phyloP scores from a whole-genome alignment of 92 coral and sea anemone genomes.

The Nematostella vectensis region DNA sequence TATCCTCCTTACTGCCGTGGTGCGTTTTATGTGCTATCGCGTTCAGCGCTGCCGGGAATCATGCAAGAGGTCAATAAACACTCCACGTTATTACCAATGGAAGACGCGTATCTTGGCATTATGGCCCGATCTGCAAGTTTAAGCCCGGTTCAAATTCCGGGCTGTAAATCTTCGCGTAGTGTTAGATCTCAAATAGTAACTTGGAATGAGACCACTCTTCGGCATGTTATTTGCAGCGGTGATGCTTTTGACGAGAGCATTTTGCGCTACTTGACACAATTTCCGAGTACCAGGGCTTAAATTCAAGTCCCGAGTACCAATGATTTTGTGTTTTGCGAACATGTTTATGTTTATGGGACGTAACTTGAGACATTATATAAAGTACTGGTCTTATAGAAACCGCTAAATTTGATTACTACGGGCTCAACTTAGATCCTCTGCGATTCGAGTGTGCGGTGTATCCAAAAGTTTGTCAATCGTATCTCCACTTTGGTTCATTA shows the following conservation, averaged over 20 bases:
- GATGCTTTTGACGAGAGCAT: not conserved
- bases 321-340: too few species aligned
- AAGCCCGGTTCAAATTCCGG: not conserved
- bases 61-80: not conserved
- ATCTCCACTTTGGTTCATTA: too few species aligned
- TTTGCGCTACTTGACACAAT: too few species aligned
- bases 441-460: too few species aligned
- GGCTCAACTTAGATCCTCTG: too few species aligned
- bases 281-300: too few species aligned
- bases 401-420: too few species aligned
- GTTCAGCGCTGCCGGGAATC: not conserved
- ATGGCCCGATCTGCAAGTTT: not conserved
- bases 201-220: not conserved
- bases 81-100: not conserved
- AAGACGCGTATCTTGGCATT: not conserved
- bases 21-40: not conserved
- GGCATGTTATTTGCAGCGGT: not conserved
- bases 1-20: conserved; percentile 1
- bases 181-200: not conserved
- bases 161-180: not conserved
- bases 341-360: too few species aligned
- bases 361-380: too few species aligned
- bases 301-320: too few species aligned
- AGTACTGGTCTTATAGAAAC: too few species aligned
- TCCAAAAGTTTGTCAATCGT: too few species aligned